phyloP scores from a whole-genome alignment of 1,140 invertebrate species.

The Prorops nasuta region DNA sequence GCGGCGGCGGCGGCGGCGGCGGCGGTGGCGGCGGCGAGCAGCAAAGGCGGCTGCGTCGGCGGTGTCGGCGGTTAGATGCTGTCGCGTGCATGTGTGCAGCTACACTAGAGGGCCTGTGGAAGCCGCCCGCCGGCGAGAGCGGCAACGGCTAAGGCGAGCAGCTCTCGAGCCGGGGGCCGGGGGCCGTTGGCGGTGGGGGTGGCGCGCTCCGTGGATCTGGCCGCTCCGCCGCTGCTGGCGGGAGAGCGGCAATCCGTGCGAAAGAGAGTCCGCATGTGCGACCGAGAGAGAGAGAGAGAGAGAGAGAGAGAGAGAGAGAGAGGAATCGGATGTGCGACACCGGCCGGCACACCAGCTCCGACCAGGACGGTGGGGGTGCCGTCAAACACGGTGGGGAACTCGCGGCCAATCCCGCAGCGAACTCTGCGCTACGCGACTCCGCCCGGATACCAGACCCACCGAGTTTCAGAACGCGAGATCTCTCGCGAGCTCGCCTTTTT shows the following conservation, averaged over 20 bases:
- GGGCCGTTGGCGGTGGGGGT: slow-evolving; percentile 23
- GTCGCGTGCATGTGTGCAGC: slow-evolving; percentile 57
- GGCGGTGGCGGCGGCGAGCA: slow-evolving; percentile 26
- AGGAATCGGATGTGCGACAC: slow-evolving; percentile 39
- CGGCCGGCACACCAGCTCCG: slow-evolving; percentile 22
- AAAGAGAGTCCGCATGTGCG: slow-evolving; percentile 10
- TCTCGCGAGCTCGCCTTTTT: too few species aligned
- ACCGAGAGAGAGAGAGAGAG: slow-evolving; percentile 15
- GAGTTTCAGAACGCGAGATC: too few species aligned
- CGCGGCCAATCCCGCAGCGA: background rate
- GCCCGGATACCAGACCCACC: background rate
- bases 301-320: slow-evolving; percentile 23
- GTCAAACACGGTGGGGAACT: too few species aligned
- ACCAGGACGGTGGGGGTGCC: slow-evolving; percentile 10
- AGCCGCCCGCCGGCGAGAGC: slow-evolving; percentile 26
- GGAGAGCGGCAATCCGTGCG: background rate
- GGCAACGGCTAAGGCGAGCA: slow-evolving; percentile 24
- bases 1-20: slow-evolving; percentile 21
- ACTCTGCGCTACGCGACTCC: background rate
- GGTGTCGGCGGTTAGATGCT: slow-evolving; percentile 46
- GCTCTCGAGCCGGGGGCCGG: slow-evolving; percentile 3
- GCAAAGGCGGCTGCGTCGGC: slow-evolving; percentile 27
- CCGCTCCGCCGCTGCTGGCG: slow-evolving; percentile 31
- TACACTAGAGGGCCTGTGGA: slow-evolving; percentile 44
- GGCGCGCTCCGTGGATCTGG: slow-evolving; percentile 21